phyloP scores from a whole-genome alignment of 2,113 vertebrate genomes.

The Tringa solitaria region DNA sequence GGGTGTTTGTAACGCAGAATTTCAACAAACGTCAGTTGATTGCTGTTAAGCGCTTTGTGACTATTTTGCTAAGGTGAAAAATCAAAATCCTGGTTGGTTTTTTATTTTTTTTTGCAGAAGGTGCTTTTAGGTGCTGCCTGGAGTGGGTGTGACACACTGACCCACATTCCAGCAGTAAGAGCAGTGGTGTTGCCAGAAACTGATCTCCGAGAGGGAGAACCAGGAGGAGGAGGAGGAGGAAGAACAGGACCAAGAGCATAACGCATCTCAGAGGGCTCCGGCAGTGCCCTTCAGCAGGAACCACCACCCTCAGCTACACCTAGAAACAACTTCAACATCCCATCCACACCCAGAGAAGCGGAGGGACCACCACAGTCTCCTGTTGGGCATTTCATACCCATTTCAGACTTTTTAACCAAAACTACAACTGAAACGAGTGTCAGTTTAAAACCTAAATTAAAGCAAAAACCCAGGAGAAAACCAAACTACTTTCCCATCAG shows the following conservation, averaged over 20 bases:
- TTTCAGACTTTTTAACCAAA: neutral
- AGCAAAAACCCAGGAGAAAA: neutral
- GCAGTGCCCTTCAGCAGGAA: neutral
- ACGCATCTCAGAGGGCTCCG: rapidly evolving
- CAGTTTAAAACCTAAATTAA: neutral
- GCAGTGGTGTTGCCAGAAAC: neutral
- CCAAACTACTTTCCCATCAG: neutral
- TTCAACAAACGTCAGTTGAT: rapidly evolving
- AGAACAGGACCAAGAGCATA: rapidly evolving
- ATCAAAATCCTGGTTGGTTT: neutral
- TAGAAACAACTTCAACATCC: neutral
- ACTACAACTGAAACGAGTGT: neutral
- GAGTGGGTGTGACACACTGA: conserved; percentile 45
- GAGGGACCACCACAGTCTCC: neutral
- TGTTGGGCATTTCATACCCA: neutral
- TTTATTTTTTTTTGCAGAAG: neutral
- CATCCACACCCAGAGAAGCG: rapidly evolving
- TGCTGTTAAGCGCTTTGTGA: rapidly evolving
- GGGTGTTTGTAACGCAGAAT: rapidly evolving
- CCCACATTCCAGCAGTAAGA: neutral
- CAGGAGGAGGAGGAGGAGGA: neutral
- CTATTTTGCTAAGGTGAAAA: neutral
- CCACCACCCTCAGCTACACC: neutral
- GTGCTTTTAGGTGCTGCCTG: neutral
- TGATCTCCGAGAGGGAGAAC: neutral